A percentile compares a stretch with the other conserved stretches of the same genome.
These are phyloP conservation scores for Microctenopoma steveboyesi DNA, from an alignment of 2,797 vertebrate genomes.

Conservation along the genomic window DNA sequence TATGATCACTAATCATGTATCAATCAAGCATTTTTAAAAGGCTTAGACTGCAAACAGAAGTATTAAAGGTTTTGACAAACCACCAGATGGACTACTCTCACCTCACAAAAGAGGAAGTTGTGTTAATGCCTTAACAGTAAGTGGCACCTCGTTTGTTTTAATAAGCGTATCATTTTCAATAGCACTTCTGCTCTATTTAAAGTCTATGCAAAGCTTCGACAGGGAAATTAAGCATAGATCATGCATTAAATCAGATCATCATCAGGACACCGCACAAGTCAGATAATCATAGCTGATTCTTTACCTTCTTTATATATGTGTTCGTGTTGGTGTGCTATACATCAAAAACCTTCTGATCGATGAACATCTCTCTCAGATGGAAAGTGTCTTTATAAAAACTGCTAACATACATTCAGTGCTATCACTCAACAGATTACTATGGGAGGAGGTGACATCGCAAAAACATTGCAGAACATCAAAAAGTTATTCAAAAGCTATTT, in stretches of 20 bases:
- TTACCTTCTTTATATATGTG: neutral
- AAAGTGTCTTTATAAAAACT: neutral
- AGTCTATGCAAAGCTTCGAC: neutral
- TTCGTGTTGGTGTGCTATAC: neutral
- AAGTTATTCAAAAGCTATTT: neutral
- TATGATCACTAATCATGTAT: neutral
- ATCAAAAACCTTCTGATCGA: neutral
- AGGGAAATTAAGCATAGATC: neutral
- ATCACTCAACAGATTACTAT: slow-evolving; percentile 19
- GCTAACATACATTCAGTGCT: neutral
- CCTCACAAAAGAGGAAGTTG: slow-evolving; percentile 53
- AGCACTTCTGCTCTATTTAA: neutral
- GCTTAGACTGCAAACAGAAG: neutral
- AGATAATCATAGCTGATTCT: neutral
- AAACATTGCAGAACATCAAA: slow-evolving; percentile 1
- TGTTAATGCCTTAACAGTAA: neutral
- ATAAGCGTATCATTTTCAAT: slow-evolving; percentile 11
- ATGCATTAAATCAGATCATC: neutral
- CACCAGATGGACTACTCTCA: neutral
- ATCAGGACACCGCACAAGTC: neutral
- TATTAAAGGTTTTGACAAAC: slow-evolving; percentile 3
- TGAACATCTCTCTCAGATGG: slow-evolving; percentile 5
- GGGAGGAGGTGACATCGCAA: slow-evolving; percentile 41
- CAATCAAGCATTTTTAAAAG: neutral
- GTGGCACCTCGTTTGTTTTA: neutral